A percentile compares a stretch with the other conserved stretches of the same genome.
phyloP scores from a whole-genome alignment of 2,888 invertebrate genomes.

The Tiliacea aurago region DNA sequence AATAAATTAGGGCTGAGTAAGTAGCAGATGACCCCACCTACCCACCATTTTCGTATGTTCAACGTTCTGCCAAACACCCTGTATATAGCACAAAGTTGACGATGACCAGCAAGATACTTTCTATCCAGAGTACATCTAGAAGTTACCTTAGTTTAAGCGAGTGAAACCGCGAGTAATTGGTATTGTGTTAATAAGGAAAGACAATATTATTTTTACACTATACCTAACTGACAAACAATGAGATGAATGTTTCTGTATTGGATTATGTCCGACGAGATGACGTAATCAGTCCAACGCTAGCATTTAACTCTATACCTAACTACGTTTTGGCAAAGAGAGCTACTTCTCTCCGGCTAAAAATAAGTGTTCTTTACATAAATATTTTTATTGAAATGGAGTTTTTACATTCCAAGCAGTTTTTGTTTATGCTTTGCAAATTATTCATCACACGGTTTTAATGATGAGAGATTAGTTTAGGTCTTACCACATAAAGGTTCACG shows the following conservation, averaged over 20 bases:
- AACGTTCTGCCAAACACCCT: too few relatives aligned
- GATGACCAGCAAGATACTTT: too few relatives aligned
- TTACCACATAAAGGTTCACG: slow-evolving; percentile 2
- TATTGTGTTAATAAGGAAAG: too few relatives aligned
- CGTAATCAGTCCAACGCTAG: slow-evolving; percentile 5
- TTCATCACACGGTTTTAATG: slow-evolving; percentile 8
- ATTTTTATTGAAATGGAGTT: slow-evolving; percentile 24
- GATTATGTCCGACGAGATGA: slow-evolving; percentile 8
- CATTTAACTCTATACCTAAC: background rate
- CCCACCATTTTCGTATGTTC: too few relatives aligned
- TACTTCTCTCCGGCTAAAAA: slow-evolving; percentile 41
- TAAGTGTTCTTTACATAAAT: slow-evolving; percentile 29
- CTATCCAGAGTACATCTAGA: too few relatives aligned
- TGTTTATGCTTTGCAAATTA: slow-evolving; percentile 36
- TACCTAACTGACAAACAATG: slow-evolving; percentile 24
- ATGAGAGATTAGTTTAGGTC: background rate
- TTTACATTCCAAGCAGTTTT: slow-evolving; percentile 30
- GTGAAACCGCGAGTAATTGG: too few relatives aligned
- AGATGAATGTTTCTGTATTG: background rate
- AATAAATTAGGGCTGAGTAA: too few relatives aligned
- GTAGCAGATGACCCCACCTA: too few relatives aligned
- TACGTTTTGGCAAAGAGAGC: slow-evolving; percentile 48
- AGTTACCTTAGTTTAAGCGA: too few relatives aligned
- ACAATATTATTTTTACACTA: too few relatives aligned
- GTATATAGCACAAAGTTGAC: too few relatives aligned